Evolutionary conservation across 2,888 invertebrate genomes (phyloP), one percentile per base, ranked within the genome.

Genomic region (Aspidapion aeneum): DNA sequence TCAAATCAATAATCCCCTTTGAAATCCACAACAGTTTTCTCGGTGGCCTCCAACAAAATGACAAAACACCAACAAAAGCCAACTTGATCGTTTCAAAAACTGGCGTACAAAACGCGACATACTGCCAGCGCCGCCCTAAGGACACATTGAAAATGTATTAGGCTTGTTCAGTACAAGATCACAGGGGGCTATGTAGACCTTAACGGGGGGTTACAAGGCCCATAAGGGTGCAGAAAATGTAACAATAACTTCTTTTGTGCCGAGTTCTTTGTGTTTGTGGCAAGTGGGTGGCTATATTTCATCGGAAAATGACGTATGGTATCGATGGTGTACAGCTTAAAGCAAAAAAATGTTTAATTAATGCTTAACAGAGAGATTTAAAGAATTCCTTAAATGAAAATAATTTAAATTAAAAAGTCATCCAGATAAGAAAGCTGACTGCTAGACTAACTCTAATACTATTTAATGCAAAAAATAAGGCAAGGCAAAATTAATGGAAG

Each of bases 261-360:
- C 17, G 18, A n/a, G 19, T 48, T n/a, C 52, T 52, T 52, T 57
- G 61, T 58, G 52, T 63, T 63, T 65, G 65, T 62, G 63, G 63
- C 71, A 69, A 69, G 71, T 71, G 69, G 71, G 69, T 65, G 67
- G 69, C 68, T 67, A 64, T 69, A 68, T 71, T 71, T 70, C 71
- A 67, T 63, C 69, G 60, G 57, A 54, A 51, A 62, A 65, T 63
- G 35, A 35, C 35, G 35, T 35, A 35, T 35, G 35, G 3, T n/a
- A n/a, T 35, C 35, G 35, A 12, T 3, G 35, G 35, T 35, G 35
- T 35, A 35, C 35, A 35, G 35, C 35, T 35, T 7, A 35, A 35
- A 12, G 3, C 35, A 35, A 12, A 35, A 35, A 35, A 35, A 35
- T 35, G 35, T 35, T n/a, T n/a, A n/a, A n/a, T n/a, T n/a, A n/a